Base-by-base conservation (phyloP, 2,797 vertebrate species). In the Picus viridis region DNA sequence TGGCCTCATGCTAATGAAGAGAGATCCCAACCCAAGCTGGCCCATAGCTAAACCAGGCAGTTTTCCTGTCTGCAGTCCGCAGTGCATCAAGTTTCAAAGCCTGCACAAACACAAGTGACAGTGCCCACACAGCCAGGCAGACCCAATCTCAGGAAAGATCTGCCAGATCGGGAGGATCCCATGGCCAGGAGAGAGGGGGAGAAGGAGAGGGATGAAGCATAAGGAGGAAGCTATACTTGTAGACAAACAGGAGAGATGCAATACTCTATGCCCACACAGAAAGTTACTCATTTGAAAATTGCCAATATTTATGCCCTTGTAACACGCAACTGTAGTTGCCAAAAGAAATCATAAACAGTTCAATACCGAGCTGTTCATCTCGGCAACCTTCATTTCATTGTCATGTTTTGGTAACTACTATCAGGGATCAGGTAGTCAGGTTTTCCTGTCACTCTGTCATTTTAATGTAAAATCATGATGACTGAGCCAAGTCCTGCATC, bases 1-100 rank as follows among this genome's bases (percentile, higher is more conserved):
- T 17, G 19, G 10, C 13, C 9, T 30, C 14, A 0, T 3, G 3
- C 17, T 53, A 34, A 24, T 1, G 2, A 62, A 47, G 12, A 34
- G 8, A 81, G 12, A 6, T 13, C 15, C 36, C 4, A 3, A 10
- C 5, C 17, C 36, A 68, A 54, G 5, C 16, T 47, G 39, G 16
- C 41, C 23, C 9, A 5, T 19, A 43, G 57, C 10, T 16, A 51
- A 53, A 9, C 12, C 10, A 51, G 36, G 13, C 23, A 59, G 5
- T 4, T 54, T 64, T 78, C 30, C 17, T 5, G 7, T 5, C 12
- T 14, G 51, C 20, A 68, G 39, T 47, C 36, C 30, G 80, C 43
- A 63, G 36, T 0, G 0, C 20, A 63, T 47, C 39, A 16, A n/a
- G 6, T 53, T 74, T 49, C 16, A 74, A 78, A 64, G 7, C 20